Evolutionary conservation across 2,113 vertebrate genomes (phyloP), one percentile per base, ranked within the genome.

Genomic region (Neomonachus schauinslandi): DNA sequence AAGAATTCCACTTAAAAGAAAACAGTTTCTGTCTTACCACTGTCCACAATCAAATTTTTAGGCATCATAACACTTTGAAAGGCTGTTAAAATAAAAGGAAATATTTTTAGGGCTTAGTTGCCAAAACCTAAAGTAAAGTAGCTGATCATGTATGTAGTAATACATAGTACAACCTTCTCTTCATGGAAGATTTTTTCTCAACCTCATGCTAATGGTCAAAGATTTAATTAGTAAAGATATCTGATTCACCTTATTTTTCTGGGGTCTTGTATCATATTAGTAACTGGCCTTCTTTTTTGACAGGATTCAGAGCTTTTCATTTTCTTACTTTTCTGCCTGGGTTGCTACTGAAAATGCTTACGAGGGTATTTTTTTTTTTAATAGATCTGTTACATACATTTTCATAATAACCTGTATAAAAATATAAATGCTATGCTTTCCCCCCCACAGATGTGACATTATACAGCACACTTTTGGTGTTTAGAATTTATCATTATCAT

Each of bases 261-360:
- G 46, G 77, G 80, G n/a, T 95, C 59, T 91, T 14, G 63, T 18
- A 82, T n/a, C 42, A 76, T 69, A 46, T 15, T 82, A 14, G 93
- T 94, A 33, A 26, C 36, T 97, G n/a, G 4, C 87, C 24, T 93
- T 96, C 39, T 97, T 95, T 98, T 39, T 89, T 96, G n/a, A 95
- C 21, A 95, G 18, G n/a, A 72, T 95, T 98, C 65, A 97, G 51
- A 91, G 42, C 31, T 31, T 80, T 76, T 39, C 79, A 49, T 93
- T 97, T 97, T 97, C 89, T 92, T 13, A 77, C 72, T 84, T 90
- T 97, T 98, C 83, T 96, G 92, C 18, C n/a, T 97, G 39, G 59
- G 26, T 42, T 85, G 57, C 82, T 98, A 90, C 39, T 76, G 59
- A 94, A 98, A 93, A 97, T 89, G 67, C 5, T 83, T 83, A 42